Evolutionary conservation across 2,797 vertebrate genomes (phyloP).

Genomic region (Siniperca obscura): DNA sequence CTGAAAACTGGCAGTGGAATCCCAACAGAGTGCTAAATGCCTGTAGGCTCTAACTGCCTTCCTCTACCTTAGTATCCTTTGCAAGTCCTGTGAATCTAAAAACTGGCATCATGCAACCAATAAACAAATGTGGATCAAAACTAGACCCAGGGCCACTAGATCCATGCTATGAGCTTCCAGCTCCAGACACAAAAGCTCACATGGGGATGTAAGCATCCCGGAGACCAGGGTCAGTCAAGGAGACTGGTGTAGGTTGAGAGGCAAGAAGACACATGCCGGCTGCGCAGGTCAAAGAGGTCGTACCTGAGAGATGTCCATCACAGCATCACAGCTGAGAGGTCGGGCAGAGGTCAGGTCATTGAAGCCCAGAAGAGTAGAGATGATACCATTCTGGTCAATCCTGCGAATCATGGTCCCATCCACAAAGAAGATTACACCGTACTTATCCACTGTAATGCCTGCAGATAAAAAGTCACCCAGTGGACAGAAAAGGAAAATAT

Average conservation of each 20-base stretch:
- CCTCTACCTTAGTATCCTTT: conserved; percentile 1
- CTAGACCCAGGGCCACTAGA: neutral
- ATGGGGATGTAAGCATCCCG: conserved; percentile 14
- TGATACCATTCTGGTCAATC: conserved; percentile 97
- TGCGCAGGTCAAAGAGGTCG: conserved; percentile 36
- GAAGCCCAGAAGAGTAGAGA: conserved; percentile 96
- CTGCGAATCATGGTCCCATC: conserved; percentile 98
- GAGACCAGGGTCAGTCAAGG: conserved; percentile 48
- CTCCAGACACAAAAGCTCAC: conserved; percentile 29
- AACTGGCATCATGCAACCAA: neutral
- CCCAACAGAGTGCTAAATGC: conserved; percentile 16
- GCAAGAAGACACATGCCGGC: conserved; percentile 33
- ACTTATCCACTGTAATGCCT: conserved; percentile 98
- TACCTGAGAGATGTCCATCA: conserved; percentile 99
- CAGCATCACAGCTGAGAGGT: conserved; percentile 97
- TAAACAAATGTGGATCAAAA: conserved; percentile 35
- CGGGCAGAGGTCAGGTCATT: conserved; percentile 97
- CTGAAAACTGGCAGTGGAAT: conserved; percentile 20
- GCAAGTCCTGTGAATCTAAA: conserved; percentile 24
- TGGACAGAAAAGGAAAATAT: conserved; percentile 45
- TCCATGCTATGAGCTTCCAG: conserved; percentile 23
- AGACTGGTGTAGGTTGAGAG: conserved; percentile 27
- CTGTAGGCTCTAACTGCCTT: conserved; percentile 2
- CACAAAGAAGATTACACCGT: conserved; percentile 96
- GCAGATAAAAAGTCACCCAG: conserved; percentile 53